Evolutionary conservation across 64 coral and sea anemone species (phyloP).

Genomic region (Montipora capricornis): DNA sequence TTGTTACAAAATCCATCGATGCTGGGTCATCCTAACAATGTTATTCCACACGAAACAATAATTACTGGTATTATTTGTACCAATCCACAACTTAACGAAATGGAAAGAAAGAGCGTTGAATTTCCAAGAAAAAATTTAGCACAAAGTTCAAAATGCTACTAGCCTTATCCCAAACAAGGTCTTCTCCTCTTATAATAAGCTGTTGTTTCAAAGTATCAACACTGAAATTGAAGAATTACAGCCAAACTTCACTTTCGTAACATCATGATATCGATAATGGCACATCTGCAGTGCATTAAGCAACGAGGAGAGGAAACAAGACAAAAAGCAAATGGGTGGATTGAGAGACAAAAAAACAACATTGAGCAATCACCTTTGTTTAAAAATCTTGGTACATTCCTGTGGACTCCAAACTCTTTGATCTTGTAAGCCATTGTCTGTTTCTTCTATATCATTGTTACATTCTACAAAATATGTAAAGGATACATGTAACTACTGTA

Average conservation of each 20-base stretch:
- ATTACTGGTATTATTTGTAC: too few relatives aligned
- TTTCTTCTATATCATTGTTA: conserved; percentile 59
- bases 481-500: not conserved
- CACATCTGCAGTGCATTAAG: not conserved
- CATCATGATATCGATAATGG: too few relatives aligned
- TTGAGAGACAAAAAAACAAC: not conserved
- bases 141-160: not conserved
- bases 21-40: conserved; percentile 83
- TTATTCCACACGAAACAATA: not conserved
- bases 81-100: too few relatives aligned
- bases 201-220: conserved; percentile 79
- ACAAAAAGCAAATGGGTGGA: not conserved
- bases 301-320: not conserved
- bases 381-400: conserved; percentile 87
- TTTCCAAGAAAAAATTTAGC: not conserved
- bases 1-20: conserved; percentile 95
- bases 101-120: not conserved
- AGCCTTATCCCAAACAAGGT: conserved; percentile 98
- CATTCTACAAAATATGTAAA: conserved; percentile 23
- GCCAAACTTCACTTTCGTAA: too few relatives aligned
- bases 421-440: conserved; percentile 78
- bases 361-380: conserved; percentile 61
- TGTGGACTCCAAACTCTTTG: conserved; percentile 91
- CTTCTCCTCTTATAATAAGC: conserved; percentile 79
- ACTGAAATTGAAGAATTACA: conserved; percentile 26